These are phyloP conservation scores for Thymelicus lineola DNA, from an alignment of 2,888 invertebrate genomes.

Conservation along the genomic window DNA sequence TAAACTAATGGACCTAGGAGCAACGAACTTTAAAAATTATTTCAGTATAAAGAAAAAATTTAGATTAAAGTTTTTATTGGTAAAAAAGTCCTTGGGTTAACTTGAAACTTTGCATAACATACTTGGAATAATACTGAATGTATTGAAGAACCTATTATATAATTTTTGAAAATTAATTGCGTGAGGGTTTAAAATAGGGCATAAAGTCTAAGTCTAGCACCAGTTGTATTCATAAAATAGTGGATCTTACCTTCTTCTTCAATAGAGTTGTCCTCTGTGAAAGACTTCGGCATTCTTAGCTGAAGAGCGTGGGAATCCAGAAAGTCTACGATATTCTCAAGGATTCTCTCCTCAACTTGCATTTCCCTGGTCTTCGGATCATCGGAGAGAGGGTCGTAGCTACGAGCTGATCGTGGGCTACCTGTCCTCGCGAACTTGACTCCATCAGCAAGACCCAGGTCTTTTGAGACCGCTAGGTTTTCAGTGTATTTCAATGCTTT, in stretches of 20 bases:
- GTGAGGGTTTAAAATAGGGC: too few relatives aligned
- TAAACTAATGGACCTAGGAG: too few relatives aligned
- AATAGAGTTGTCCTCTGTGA: constrained; percentile 74
- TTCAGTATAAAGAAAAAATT: too few relatives aligned
- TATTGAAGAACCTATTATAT: too few relatives aligned
- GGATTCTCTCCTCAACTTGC: constrained; percentile 74
- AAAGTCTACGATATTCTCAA: constrained; percentile 78
- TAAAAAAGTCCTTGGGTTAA: too few relatives aligned
- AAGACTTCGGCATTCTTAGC: constrained; percentile 76
- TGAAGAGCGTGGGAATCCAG: constrained; percentile 74
- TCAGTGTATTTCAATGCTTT: constrained; percentile 80
- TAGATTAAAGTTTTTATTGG: too few relatives aligned
- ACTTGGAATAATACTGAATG: too few relatives aligned
- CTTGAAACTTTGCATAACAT: too few relatives aligned
- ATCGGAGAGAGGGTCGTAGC: constrained; percentile 73
- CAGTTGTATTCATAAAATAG: too few relatives aligned
- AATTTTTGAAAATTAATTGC: too few relatives aligned
- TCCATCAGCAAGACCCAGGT: constrained; percentile 70
- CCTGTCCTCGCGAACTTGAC: constrained; percentile 74
- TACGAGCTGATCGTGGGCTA: constrained; percentile 72
- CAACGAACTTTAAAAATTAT: too few relatives aligned
- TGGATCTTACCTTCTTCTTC: constrained; percentile 74
- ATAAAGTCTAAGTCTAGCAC: too few relatives aligned
- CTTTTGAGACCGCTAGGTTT: constrained; percentile 75
- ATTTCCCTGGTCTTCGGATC: constrained; percentile 75